These are phyloP conservation scores for Xenentodon cancila DNA, from an alignment of 2,797 vertebrate genomes.

Conservation along the genomic window DNA sequence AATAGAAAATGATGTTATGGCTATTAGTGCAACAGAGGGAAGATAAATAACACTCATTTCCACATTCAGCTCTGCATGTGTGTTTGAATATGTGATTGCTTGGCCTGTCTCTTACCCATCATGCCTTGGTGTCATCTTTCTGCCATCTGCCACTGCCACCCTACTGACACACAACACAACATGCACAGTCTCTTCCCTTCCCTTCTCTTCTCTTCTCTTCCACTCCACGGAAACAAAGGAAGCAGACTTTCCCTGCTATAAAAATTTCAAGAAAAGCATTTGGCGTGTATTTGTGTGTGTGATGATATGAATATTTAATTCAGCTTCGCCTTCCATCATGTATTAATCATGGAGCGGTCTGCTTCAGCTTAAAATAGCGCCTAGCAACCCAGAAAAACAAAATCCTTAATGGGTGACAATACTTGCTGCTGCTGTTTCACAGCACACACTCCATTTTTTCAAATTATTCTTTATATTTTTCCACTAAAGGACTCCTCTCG, in stretches of 20 bases:
- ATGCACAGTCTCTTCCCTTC: background rate
- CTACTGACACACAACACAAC: constrained; percentile 45
- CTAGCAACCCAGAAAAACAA: constrained; percentile 76
- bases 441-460: constrained; percentile 43
- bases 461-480: constrained; percentile 35
- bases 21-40: constrained; percentile 16
- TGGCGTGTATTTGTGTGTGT: constrained; percentile 39
- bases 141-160: constrained; percentile 80
- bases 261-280: constrained; percentile 43
- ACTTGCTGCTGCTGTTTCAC: constrained; percentile 51
- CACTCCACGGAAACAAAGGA: constrained; percentile 23
- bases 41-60: constrained; percentile 28
- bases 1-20: constrained; percentile 6
- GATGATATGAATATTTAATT: constrained; percentile 78
- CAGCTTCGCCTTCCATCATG: constrained; percentile 70
- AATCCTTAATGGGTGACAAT: constrained; percentile 51
- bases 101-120: constrained; percentile 75
- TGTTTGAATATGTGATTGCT: constrained; percentile 60
- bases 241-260: background rate
- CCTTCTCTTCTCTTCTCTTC: background rate
- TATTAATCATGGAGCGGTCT: constrained; percentile 83
- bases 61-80: constrained; percentile 42
- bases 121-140: constrained; percentile 82
- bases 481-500: too few relatives aligned
- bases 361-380: constrained; percentile 78